Conservation (phyloP, 2,113 vertebrate species). For the Sclerurus mexicanus region DNA sequence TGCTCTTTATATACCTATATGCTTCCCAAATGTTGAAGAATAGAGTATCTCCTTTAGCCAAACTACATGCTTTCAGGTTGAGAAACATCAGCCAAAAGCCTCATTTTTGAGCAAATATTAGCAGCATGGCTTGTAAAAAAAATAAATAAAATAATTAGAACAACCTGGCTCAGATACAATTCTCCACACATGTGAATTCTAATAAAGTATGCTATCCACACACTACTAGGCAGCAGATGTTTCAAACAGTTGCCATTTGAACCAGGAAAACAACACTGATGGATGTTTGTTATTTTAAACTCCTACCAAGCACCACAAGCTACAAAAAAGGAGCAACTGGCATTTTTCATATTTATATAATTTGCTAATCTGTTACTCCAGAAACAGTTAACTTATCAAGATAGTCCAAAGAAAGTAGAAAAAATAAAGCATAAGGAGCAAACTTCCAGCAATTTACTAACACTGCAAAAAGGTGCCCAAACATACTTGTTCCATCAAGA, state of each 20-base stretch:
- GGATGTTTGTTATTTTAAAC: slow-evolving; percentile 1
- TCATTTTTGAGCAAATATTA: background rate
- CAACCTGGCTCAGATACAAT: background rate
- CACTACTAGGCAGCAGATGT: background rate
- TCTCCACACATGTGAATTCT: background rate
- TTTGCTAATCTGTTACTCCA: slow-evolving; percentile 17
- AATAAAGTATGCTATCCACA: background rate
- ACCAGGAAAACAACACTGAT: slow-evolving; percentile 3
- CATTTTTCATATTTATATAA: slow-evolving; percentile 33
- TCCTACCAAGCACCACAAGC: background rate
- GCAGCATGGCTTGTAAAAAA: background rate
- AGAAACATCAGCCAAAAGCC: background rate
- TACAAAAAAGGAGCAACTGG: background rate
- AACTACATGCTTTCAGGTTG: background rate
- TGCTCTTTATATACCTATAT: background rate
- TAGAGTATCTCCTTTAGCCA: background rate
- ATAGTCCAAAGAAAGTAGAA: background rate
- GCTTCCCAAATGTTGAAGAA: background rate
- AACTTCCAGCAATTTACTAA: slow-evolving; percentile 44
- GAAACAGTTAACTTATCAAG: slow-evolving; percentile 8
- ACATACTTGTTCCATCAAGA: slow-evolving; percentile 43
- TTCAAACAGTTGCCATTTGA: slow-evolving; percentile 8
- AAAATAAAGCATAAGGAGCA: background rate
- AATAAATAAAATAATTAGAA: background rate
- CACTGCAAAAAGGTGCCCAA: background rate